A percentile compares a stretch with the other conserved stretches of the same genome.
phyloP scores from a whole-genome alignment of 2,888 invertebrate species.

The Yponomeuta plumbellus region DNA sequence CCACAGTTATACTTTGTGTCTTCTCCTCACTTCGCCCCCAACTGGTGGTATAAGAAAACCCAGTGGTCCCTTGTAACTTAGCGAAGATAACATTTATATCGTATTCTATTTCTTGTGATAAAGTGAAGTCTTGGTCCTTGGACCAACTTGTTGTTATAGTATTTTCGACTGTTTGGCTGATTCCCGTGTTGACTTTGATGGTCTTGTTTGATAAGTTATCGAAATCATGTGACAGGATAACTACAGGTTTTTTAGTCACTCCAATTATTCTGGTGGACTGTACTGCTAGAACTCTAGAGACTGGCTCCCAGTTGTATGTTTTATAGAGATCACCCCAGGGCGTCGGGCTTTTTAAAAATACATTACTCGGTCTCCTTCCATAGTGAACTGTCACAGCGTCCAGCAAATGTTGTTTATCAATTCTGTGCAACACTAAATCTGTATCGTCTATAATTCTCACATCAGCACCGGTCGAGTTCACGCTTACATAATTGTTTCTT shows the following conservation, averaged over 20 bases:
- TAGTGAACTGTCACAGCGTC: constrained; percentile 40
- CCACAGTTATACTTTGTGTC: constrained; percentile 45
- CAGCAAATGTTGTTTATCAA: constrained; percentile 34
- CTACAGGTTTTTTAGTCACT: constrained; percentile 33
- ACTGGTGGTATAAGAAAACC: constrained; percentile 43
- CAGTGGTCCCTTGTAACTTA: constrained; percentile 42
- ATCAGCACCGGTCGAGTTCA: constrained; percentile 41
- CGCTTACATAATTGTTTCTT: constrained; percentile 29
- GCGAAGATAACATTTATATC: constrained; percentile 47
- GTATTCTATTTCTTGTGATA: constrained; percentile 51
- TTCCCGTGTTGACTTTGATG: constrained; percentile 55
- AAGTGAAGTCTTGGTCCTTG: constrained; percentile 36
- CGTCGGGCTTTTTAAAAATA: constrained; percentile 52
- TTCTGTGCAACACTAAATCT: constrained; percentile 43
- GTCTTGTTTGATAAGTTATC: constrained; percentile 47
- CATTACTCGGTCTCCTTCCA: constrained; percentile 37
- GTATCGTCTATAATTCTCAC: constrained; percentile 34
- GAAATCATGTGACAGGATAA: constrained; percentile 48
- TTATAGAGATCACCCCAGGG: constrained; percentile 61
- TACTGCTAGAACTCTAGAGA: constrained; percentile 38
- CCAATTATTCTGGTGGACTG: constrained; percentile 40
- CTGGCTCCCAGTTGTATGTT: constrained; percentile 49
- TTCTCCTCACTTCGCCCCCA: constrained; percentile 53
- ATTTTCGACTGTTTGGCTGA: constrained; percentile 53
- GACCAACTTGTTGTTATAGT: constrained; percentile 51